These are phyloP conservation scores for Spinibarbus caldwelli DNA, from an alignment of 2,797 vertebrate species.

Conservation along the genomic window DNA sequence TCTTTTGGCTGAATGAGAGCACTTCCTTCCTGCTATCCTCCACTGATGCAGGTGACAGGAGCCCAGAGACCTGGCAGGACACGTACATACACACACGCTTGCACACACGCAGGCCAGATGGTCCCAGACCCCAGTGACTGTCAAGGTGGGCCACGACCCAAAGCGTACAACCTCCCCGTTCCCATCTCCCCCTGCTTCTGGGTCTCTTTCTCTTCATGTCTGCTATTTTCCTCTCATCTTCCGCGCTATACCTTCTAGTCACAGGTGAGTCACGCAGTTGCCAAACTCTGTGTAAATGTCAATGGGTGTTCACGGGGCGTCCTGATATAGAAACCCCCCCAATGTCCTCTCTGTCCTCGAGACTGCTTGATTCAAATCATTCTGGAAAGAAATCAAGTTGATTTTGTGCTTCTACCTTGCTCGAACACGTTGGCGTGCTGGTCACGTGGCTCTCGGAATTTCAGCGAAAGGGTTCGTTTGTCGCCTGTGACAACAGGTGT, in stretches of 20 bases:
- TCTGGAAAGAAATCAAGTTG: slow-evolving; percentile 32
- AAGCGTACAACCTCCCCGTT: slow-evolving; percentile 49
- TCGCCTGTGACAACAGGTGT: slow-evolving; percentile 71
- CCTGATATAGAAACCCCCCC: background rate
- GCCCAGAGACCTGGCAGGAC: slow-evolving; percentile 63
- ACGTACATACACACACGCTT: slow-evolving; percentile 42
- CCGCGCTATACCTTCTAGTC: slow-evolving; percentile 44
- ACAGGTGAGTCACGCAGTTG: slow-evolving; percentile 52
- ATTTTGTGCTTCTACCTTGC: slow-evolving; percentile 5
- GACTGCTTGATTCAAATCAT: slow-evolving; percentile 27
- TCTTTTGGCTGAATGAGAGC: slow-evolving; percentile 57
- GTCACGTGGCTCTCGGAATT: slow-evolving; percentile 43
- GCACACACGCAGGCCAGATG: slow-evolving; percentile 64
- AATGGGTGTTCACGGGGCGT: slow-evolving; percentile 13
- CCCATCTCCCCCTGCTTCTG: slow-evolving; percentile 35
- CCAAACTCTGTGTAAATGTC: slow-evolving; percentile 52
- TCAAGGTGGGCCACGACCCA: slow-evolving; percentile 65
- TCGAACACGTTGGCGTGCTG: background rate
- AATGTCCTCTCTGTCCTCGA: background rate
- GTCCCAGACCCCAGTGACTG: slow-evolving; percentile 65
- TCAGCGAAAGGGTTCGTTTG: slow-evolving; percentile 48
- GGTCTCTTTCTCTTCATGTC: slow-evolving; percentile 38
- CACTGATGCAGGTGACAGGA: slow-evolving; percentile 68
- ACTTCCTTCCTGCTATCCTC: slow-evolving; percentile 66
- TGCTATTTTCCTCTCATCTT: background rate